Base-by-base conservation (phyloP, 2,888 invertebrate genomes). In the Oxyteleia sp. region DNA sequence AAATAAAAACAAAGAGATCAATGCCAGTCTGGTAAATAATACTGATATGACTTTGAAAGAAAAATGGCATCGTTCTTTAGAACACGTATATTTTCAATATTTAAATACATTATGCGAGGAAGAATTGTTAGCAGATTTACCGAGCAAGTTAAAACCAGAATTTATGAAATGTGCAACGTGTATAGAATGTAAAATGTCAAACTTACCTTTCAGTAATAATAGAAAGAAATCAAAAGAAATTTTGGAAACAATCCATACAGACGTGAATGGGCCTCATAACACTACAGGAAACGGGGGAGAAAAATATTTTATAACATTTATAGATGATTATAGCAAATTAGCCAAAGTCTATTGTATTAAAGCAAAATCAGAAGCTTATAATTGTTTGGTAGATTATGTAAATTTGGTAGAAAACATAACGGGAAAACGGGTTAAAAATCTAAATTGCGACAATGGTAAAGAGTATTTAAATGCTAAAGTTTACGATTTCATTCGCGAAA, bases 21-120 rank as follows among this genome's bases (percentile, higher is more conserved):
- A 23, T 23, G 29, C 23, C 13, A 72, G 66, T 47, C 4, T 47
- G 23, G 8, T 4, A 7, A 76, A 32, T 53, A n/a, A 47, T 11
- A 80, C 38, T 18, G 23, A 55, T n/a, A 55, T 75, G 45, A 68
- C 49, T n/a, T 8, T 32, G 11, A 83, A 86, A 64, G 86, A 86
- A 76, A 88, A 78, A 76, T 85, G 23, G 64, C 86, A 88, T 72
- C 53, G 79, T 2, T 49, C 57, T 0, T 55, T 87, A 16, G 86
- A 84, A 0, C 84, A 88, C 49, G 61, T 87, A 55, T 87, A 87
- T 51, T 87, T 88, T 59, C 51, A 81, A 7, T 83, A 84, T 72
- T 49, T 87, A 29, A 45, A 83, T 4, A 64, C 7, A n/a, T 7
- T 85, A 4, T 11, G 59, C 26, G 75, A 68, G 10, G 1, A 64